These are phyloP conservation scores for Cataglyphis rosenhaueri DNA, from an alignment of 2,888 invertebrate genomes.

Conservation along the genomic window DNA sequence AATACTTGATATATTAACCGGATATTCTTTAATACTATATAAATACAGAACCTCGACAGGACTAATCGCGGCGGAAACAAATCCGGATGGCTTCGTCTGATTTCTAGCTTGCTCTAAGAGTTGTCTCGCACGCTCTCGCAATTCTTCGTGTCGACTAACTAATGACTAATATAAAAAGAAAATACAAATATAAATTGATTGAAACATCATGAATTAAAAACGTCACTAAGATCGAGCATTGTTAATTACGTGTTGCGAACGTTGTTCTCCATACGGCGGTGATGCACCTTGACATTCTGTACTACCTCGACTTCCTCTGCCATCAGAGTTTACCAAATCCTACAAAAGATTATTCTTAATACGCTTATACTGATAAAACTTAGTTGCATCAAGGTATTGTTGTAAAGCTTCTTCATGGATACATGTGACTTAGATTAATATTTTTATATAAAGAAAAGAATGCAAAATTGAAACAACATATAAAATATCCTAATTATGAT, in stretches of 20 bases:
- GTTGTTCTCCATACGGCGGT: constrained; percentile 81
- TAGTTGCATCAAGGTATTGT: not conserved
- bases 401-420: constrained; percentile 31
- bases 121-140: constrained; percentile 93
- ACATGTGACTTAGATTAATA: not conserved
- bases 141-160: constrained; percentile 93
- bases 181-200: constrained; percentile 64
- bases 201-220: constrained; percentile 19
- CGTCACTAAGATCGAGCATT: not conserved
- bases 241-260: constrained; percentile 83
- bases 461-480: constrained; percentile 15
- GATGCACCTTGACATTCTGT: constrained; percentile 82
- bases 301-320: constrained; percentile 81
- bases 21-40: not conserved
- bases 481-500: constrained; percentile 11
- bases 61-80: constrained; percentile 86
- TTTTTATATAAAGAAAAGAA: constrained; percentile 25
- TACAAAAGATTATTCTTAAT: constrained; percentile 66
- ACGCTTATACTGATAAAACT: not conserved
- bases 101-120: constrained; percentile 92
- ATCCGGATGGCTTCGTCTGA: constrained; percentile 84
- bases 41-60: constrained; percentile 85
- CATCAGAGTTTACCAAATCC: constrained; percentile 78
- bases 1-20: not conserved
- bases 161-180: constrained; percentile 88